Base-by-base conservation (phyloP, 2,888 invertebrate species). In the Himalopsyche kuldschensis region DNA sequence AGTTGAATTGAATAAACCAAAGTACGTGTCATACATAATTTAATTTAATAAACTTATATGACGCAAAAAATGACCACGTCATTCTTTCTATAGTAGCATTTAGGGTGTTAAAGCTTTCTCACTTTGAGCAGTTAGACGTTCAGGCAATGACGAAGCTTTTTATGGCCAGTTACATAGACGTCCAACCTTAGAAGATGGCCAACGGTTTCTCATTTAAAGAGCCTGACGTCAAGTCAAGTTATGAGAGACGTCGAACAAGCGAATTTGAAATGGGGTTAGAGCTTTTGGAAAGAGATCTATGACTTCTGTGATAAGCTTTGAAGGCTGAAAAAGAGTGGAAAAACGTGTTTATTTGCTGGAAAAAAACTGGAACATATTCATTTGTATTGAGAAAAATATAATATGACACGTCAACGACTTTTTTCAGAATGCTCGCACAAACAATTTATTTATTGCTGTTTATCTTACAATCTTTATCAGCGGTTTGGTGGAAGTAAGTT, bases 131-230 rank as follows among this genome's bases (percentile, higher is more conserved):
- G 48, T 30, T 27, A 46, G 78, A 30, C 48, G 30, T 27, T 32
- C 55, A 63, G 30, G 27, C 46, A 76, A 83, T 83, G 83, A 83
- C 80, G 35, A 17, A 30, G 83, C 83, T 46, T 24, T 83, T 83
- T 78, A 55, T 63, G 30, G 20, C 20, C n/a, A 20, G 27, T 27
- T 76, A 76, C 76, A 41, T 17, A 41, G 35, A 76, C 76, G 35
- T 76, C 76, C 76, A 20, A 41, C 76, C 76, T 31, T 35, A 41
- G 35, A 41, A n/a, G 76, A 24, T 76, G 35, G 76, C 69, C 69
- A 69, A 69, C 5, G 79, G n/a, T 55, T 79, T 46, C 46, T 41
- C 31, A 79, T 79, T 79, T 55, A 63, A 79, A 79, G 79, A 55
- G 79, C 27, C 79, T 24, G 46, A 79, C 30, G 48, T 55, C 79